Base-by-base conservation (phyloP, 1,140 invertebrate genomes). In the Drosophila pachea region DNA sequence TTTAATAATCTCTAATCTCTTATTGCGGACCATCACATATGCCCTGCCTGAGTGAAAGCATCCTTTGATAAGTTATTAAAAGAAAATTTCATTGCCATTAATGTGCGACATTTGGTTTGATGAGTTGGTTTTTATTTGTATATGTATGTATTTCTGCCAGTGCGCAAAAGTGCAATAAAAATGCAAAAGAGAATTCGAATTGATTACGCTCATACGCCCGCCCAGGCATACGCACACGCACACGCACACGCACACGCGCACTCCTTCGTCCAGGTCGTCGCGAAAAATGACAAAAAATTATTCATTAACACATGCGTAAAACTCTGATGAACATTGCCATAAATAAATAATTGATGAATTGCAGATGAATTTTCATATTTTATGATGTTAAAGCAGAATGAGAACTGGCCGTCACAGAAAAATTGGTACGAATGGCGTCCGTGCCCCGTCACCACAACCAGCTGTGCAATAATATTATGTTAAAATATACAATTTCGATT, bases 341-440 rank as follows among this genome's bases (percentile, higher is more conserved):
- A 86, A 86, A 86, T 86, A 86, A 86, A 86, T 86, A 86, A 86
- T 86, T 86, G 81, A 86, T 86, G 84, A 86, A 86, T 86, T 86
- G 81, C 81, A 86, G 81, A 86, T 86, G 81, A 86, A 86, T 86
- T 86, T 86, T 86, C 81, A 86, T 86, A 86, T 86, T 86, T 86
- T 81, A 86, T 86, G 81, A 86, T 76, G 73, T 73, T 83, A 86
- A 84, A 83, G 81, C 84, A 76, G 69, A 22, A 22, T 22, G 22
- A 22, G 22, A 22, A 22, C 22, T 1, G 22, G 22, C 22, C 22
- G 3, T 22, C 22, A 22, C 22, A 22, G 22, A 22, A 22, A 22
- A 22, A 3, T 22, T 22, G 22, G 22, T 3, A 22, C 22, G 22
- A 22, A 22, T 22, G 14, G 8, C 60, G 7, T 5, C 16, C 31